These are phyloP conservation scores for Cepaea hortensis DNA, from an alignment of 2,888 invertebrate genomes.

Conservation along the genomic window DNA sequence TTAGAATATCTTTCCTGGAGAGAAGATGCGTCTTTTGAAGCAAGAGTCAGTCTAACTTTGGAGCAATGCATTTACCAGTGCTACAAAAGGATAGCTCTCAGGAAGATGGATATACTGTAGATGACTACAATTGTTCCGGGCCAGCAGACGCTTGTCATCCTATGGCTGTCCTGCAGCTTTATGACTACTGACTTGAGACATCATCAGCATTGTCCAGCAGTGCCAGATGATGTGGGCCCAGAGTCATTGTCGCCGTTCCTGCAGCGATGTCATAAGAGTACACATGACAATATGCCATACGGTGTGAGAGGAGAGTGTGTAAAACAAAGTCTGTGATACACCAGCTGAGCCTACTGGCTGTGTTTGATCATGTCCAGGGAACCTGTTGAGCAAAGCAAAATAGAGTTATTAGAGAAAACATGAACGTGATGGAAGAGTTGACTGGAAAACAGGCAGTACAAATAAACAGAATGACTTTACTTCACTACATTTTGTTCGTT, in stretches of 20 bases:
- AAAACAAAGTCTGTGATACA: constrained; percentile 57
- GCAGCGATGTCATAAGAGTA: constrained; percentile 38
- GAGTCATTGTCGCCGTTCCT: constrained; percentile 21
- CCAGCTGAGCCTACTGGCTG: constrained; percentile 68
- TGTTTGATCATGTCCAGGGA: constrained; percentile 55
- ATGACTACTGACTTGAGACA: constrained; percentile 26
- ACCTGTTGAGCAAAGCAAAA: constrained; percentile 19
- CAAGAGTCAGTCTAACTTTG: neutral
- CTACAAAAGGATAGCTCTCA: neutral
- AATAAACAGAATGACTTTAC: no score
- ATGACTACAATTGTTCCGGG: neutral
- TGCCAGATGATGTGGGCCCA: neutral
- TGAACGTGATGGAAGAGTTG: neutral
- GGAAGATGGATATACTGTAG: neutral
- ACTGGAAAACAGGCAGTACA: neutral
- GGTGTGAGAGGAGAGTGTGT: constrained; percentile 52
- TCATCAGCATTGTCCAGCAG: constrained; percentile 36
- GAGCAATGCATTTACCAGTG: neutral
- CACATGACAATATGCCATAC: constrained; percentile 73
- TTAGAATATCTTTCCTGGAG: neutral
- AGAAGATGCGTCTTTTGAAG: neutral
- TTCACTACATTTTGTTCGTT: no score
- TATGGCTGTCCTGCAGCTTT: constrained; percentile 10
- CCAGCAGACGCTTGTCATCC: constrained; percentile 24
- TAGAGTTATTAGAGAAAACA: neutral